Percentiles rank a stretch among this genome's conserved stretches.
These are phyloP conservation scores for Turdus rufiventris DNA, from an alignment of 2,113 vertebrate genomes.

Conservation along the genomic window DNA sequence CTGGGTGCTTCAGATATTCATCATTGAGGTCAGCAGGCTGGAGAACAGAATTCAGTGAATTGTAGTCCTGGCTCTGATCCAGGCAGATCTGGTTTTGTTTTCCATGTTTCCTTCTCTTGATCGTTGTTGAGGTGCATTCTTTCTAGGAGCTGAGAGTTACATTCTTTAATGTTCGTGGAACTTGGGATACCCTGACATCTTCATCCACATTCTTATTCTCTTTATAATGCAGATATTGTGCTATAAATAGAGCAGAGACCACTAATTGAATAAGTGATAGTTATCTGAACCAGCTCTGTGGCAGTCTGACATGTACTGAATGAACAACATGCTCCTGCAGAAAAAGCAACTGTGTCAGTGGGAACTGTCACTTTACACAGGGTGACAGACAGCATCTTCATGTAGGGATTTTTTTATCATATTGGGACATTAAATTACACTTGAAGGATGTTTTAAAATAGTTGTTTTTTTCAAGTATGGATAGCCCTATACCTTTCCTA, in stretches of 20 bases:
- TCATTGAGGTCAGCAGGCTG: not conserved
- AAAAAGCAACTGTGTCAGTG: not conserved
- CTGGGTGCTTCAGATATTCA: not conserved
- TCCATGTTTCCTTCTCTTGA: not conserved
- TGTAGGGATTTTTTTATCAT: accelerated
- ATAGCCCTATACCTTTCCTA: not conserved
- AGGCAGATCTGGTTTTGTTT: not conserved
- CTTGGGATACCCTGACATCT: not conserved
- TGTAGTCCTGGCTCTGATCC: not conserved
- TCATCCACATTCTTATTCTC: not conserved
- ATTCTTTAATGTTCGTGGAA: not conserved
- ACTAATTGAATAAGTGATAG: not conserved
- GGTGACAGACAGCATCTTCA: not conserved
- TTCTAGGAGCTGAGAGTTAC: not conserved
- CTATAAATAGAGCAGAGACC: not conserved
- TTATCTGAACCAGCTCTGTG: not conserved
- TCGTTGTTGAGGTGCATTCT: not conserved
- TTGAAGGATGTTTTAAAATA: not conserved
- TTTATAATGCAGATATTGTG: not conserved
- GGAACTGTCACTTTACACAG: not conserved
- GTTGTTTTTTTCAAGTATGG: not conserved
- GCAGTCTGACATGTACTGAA: not conserved
- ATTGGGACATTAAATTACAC: not conserved
- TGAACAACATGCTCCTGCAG: not conserved
- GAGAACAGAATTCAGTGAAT: not conserved